phyloP scores from a whole-genome alignment of 2,888 invertebrate species.

The Tridacna gigas region DNA sequence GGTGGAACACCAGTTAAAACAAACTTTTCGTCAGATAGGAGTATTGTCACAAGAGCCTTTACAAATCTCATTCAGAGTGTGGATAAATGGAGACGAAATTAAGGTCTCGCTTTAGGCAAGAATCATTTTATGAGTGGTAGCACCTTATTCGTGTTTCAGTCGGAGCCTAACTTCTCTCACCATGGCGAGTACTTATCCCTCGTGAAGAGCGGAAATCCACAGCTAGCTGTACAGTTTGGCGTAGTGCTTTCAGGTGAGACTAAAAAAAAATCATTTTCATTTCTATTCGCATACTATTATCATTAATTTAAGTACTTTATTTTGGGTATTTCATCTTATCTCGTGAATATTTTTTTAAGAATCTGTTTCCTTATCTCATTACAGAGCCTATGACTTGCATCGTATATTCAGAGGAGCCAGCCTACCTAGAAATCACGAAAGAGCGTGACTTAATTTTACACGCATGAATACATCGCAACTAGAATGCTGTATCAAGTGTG shows the following conservation, averaged over 20 bases:
- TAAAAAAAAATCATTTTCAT: background rate
- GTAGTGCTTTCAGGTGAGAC: conserved; percentile 30
- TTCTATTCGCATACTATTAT: background rate
- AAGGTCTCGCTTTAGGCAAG: conserved; percentile 33
- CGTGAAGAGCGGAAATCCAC: conserved; percentile 17
- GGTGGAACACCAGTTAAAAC: conserved; percentile 38
- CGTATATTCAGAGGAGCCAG: background rate
- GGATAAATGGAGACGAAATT: conserved; percentile 47
- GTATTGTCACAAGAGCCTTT: conserved; percentile 27
- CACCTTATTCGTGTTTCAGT: conserved; percentile 38
- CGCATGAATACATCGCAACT: conserved; percentile 34
- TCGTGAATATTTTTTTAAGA: background rate
- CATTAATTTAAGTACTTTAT: background rate
- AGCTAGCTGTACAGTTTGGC: conserved; percentile 26
- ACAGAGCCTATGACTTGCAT: conserved; percentile 43
- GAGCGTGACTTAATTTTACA: conserved; percentile 24
- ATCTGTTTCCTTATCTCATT: conserved; percentile 14
- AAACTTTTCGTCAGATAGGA: background rate
- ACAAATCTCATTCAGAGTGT: conserved; percentile 41
- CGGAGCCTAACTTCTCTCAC: conserved; percentile 40
- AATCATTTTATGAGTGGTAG: conserved; percentile 23
- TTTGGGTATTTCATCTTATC: background rate
- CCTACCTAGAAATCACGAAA: conserved; percentile 26
- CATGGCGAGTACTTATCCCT: conserved; percentile 42
- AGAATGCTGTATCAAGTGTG: conserved; percentile 28